Conservation (phyloP, 2,888 invertebrate species). For the Caenorhabditis zanzibari region DNA sequence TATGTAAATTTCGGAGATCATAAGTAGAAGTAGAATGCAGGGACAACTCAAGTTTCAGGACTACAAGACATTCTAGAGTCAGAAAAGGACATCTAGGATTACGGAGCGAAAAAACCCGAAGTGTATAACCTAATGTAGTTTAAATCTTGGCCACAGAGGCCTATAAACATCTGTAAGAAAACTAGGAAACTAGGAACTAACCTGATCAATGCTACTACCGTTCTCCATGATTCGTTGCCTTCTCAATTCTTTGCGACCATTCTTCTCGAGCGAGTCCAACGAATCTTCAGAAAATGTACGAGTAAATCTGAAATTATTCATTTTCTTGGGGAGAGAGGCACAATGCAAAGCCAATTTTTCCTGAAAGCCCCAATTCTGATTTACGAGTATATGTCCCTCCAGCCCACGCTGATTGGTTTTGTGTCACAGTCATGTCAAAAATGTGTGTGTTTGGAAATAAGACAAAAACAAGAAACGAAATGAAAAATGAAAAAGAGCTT, state of each 20-base stretch:
- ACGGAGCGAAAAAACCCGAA: too few relatives aligned
- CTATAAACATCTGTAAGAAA: too few relatives aligned
- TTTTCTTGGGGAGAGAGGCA: not conserved
- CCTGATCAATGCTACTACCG: slow-evolving; percentile 53
- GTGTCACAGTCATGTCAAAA: slow-evolving; percentile 53
- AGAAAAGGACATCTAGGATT: not conserved
- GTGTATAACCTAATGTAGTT: too few relatives aligned
- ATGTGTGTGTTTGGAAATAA: slow-evolving; percentile 27
- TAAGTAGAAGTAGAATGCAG: too few relatives aligned
- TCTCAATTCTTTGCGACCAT: slow-evolving; percentile 72
- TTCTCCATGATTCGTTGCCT: slow-evolving; percentile 68
- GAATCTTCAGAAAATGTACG: slow-evolving; percentile 76
- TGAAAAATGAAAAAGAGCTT: slow-evolving; percentile 36
- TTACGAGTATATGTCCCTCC: slow-evolving; percentile 23
- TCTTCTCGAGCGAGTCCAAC: slow-evolving; percentile 73
- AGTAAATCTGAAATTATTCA: slow-evolving; percentile 69
- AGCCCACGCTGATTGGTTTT: slow-evolving; percentile 59
- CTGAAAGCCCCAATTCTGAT: slow-evolving; percentile 45
- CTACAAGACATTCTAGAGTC: too few relatives aligned
- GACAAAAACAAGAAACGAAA: slow-evolving; percentile 39
- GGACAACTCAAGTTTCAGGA: too few relatives aligned
- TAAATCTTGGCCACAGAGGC: too few relatives aligned
- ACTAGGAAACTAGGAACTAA: not conserved
- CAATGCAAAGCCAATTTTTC: slow-evolving; percentile 24
- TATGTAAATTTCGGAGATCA: too few relatives aligned